Conservation (phyloP, 1,140 invertebrate genomes). For the Andrena cerasifolii region DNA sequence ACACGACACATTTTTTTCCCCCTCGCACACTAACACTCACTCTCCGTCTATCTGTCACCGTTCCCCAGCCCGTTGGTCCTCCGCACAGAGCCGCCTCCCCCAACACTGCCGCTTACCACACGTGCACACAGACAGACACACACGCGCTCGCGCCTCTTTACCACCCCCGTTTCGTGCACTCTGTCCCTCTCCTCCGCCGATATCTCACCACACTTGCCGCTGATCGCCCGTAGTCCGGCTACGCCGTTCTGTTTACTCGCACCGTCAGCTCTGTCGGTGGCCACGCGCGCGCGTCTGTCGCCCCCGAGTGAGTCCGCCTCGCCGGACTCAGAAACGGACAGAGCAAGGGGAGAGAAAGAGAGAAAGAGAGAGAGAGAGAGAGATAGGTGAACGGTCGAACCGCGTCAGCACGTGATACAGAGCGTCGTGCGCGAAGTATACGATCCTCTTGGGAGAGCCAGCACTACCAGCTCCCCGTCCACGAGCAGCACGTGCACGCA, state of each 20-base stretch:
- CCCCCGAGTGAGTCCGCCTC: background rate
- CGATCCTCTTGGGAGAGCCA: background rate
- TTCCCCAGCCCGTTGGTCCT: background rate
- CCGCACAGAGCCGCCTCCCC: background rate
- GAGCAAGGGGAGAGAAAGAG: background rate
- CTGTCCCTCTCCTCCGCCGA: background rate
- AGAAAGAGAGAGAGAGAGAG: background rate
- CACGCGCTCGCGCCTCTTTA: slow-evolving; percentile 30
- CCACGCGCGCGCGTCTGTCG: slow-evolving; percentile 14
- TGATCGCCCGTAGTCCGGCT: slow-evolving; percentile 18
- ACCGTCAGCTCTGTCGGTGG: background rate
- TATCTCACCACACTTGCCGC: slow-evolving; percentile 4
- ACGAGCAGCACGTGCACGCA: slow-evolving; percentile 41
- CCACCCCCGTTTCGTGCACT: background rate
- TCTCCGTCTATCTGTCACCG: background rate
- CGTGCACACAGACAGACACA: slow-evolving; percentile 59
- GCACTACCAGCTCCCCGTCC: background rate
- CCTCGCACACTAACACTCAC: slow-evolving; percentile 34
- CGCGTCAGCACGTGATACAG: slow-evolving; percentile 2
- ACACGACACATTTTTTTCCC: background rate
- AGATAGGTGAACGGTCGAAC: background rate
- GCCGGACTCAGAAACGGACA: background rate
- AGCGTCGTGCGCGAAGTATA: background rate
- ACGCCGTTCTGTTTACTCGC: slow-evolving; percentile 8
- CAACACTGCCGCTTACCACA: slow-evolving; percentile 9